phyloP scores from a whole-genome alignment of 1,140 invertebrate species.

The Drosophila albomicans region DNA sequence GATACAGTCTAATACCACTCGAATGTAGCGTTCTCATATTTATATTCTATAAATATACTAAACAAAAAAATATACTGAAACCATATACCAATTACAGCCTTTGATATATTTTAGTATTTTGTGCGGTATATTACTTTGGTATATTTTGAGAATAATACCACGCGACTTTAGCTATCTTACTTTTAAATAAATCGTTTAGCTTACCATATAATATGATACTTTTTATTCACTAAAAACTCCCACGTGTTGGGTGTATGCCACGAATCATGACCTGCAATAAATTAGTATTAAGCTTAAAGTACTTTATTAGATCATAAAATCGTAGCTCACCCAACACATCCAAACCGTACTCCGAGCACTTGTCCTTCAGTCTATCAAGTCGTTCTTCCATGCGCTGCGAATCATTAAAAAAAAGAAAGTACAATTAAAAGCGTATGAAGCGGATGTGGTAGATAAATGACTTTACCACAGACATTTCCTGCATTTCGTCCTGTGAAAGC shows the following conservation, averaged over 20 bases:
- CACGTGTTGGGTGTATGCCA: conserved; percentile 91
- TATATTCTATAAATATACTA: too few relatives aligned
- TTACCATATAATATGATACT: conserved; percentile 91
- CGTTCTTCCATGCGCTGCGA: conserved; percentile 85
- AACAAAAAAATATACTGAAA: too few relatives aligned
- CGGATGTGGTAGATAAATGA: not conserved
- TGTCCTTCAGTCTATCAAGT: conserved; percentile 85
- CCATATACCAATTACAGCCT: too few relatives aligned
- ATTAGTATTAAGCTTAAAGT: not conserved
- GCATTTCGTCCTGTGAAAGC: conserved; percentile 77
- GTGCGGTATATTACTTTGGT: too few relatives aligned
- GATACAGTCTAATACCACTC: too few relatives aligned
- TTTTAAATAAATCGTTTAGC: too few relatives aligned
- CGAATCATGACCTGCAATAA: conserved; percentile 87
- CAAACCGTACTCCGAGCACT: conserved; percentile 86
- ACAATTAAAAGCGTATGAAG: conserved; percentile 4
- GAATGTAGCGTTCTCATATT: too few relatives aligned
- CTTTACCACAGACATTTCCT: conserved; percentile 76
- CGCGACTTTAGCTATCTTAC: too few relatives aligned
- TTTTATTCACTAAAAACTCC: conserved; percentile 93
- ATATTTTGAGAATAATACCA: too few relatives aligned
- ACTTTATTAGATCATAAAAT: not conserved
- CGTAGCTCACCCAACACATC: conserved; percentile 84
- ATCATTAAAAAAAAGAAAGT: not conserved
- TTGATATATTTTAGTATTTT: too few relatives aligned